These are phyloP conservation scores for Argentina silus DNA, from an alignment of 2,797 vertebrate species.

Conservation along the genomic window DNA sequence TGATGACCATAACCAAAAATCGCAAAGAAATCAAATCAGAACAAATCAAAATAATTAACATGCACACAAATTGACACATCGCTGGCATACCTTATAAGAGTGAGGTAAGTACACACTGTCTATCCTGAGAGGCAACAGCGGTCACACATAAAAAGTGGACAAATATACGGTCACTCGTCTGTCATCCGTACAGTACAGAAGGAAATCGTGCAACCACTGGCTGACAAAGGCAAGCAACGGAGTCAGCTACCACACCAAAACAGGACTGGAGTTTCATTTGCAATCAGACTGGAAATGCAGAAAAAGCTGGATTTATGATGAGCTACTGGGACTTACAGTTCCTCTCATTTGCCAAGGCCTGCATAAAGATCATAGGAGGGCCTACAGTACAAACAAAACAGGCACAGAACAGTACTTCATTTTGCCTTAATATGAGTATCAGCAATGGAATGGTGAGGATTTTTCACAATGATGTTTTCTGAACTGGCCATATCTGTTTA, in stretches of 20 bases:
- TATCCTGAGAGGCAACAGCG: too few species aligned
- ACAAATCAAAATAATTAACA: slow-evolving; percentile 38
- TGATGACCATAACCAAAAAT: slow-evolving; percentile 30
- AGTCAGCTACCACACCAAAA: slow-evolving; percentile 43
- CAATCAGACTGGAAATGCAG: slow-evolving; percentile 41
- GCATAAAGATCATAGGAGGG: slow-evolving; percentile 46
- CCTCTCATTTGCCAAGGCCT: slow-evolving; percentile 53
- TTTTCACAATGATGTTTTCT: too few species aligned
- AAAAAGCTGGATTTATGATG: slow-evolving; percentile 44
- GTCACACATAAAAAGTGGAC: slow-evolving; percentile 34
- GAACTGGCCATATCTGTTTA: slow-evolving; percentile 29
- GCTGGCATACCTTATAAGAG: too few species aligned
- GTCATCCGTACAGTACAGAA: slow-evolving; percentile 48
- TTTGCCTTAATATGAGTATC: too few species aligned
- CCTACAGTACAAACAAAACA: slow-evolving; percentile 57
- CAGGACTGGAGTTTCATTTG: slow-evolving; percentile 26
- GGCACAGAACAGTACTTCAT: slow-evolving; percentile 36
- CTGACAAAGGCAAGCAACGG: slow-evolving; percentile 45
- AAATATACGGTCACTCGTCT: slow-evolving; percentile 44
- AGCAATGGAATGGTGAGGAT: too few species aligned
- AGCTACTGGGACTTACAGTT: slow-evolving; percentile 50
- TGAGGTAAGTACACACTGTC: not conserved
- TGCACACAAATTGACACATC: slow-evolving; percentile 46
- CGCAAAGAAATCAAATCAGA: slow-evolving; percentile 37
- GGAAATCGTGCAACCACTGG: slow-evolving; percentile 49